These are phyloP conservation scores for Ichneumon xanthorius DNA, from an alignment of 2,888 invertebrate species.

Conservation along the genomic window DNA sequence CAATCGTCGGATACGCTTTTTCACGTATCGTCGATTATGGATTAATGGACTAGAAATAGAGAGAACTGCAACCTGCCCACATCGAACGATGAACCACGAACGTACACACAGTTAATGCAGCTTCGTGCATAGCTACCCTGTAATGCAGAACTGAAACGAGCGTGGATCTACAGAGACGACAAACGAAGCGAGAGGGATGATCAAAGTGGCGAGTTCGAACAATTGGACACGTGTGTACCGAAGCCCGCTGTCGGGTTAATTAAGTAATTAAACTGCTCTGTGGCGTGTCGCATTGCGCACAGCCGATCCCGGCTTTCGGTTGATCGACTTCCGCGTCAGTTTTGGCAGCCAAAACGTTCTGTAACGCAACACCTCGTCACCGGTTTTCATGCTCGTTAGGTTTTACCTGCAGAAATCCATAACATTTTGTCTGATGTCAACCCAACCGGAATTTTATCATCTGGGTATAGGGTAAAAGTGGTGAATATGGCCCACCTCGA, in stretches of 20 bases:
- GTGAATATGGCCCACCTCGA: no score
- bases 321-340: constrained; percentile 22
- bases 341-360: constrained; percentile 11
- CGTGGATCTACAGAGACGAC: background rate
- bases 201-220: constrained; percentile 59
- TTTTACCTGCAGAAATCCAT: background rate
- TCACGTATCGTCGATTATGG: constrained; percentile 41
- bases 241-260: constrained; percentile 57
- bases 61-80: background rate
- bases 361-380: background rate
- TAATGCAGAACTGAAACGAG: background rate
- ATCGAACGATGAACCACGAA: constrained; percentile 1
- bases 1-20: constrained; percentile 35
- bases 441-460: constrained; percentile 1
- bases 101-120: background rate
- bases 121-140: background rate
- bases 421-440: background rate
- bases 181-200: constrained; percentile 38
- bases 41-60: constrained; percentile 47
- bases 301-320: constrained; percentile 26
- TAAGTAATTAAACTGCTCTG: constrained; percentile 65
- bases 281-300: constrained; percentile 65
- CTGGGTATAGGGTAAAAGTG: background rate
- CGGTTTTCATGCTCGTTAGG: background rate
- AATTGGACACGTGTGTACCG: constrained; percentile 57